These are phyloP conservation scores for Glandiceps talaboti DNA, from an alignment of 53 echinoderm and acorn worm genomes.

Conservation along the genomic window DNA sequence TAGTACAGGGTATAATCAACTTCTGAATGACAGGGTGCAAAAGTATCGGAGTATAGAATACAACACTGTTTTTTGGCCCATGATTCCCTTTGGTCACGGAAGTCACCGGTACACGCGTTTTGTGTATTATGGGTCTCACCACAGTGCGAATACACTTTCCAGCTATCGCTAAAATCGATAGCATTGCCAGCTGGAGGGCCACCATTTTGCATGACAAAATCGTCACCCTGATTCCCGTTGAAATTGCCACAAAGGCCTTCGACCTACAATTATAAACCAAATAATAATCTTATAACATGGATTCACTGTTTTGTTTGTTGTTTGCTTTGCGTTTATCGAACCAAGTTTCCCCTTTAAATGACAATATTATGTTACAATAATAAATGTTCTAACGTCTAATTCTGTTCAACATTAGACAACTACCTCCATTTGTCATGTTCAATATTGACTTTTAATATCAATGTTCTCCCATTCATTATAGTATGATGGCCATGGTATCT, in stretches of 20 bases:
- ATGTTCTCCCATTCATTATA: no score
- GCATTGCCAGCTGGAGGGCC: constrained; percentile 8
- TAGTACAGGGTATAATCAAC: constrained; percentile 9
- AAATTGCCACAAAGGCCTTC: constrained; percentile 50
- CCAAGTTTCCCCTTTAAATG: no score
- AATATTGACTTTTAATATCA: no score
- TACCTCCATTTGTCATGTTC: no score
- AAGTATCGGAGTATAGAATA: neutral
- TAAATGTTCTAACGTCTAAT: no score
- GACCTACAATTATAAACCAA: no score
- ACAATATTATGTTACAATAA: no score
- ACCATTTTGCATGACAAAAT: constrained; percentile 2
- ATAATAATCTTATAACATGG: no score
- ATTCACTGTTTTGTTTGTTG: no score
- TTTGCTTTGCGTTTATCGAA: no score
- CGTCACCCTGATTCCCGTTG: constrained; percentile 9
- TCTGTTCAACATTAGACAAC: no score
- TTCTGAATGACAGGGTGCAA: constrained; percentile 16
- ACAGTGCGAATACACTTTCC: constrained; percentile 12
- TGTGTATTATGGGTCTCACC: constrained; percentile 9
- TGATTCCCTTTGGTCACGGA: constrained; percentile 18
- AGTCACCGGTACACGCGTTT: neutral
- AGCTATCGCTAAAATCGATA: constrained; percentile 23
- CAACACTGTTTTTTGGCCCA: constrained; percentile 7
- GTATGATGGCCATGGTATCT: no score